Conservation (phyloP, 2,113 vertebrate genomes). For the Sisor rabdophorus region DNA sequence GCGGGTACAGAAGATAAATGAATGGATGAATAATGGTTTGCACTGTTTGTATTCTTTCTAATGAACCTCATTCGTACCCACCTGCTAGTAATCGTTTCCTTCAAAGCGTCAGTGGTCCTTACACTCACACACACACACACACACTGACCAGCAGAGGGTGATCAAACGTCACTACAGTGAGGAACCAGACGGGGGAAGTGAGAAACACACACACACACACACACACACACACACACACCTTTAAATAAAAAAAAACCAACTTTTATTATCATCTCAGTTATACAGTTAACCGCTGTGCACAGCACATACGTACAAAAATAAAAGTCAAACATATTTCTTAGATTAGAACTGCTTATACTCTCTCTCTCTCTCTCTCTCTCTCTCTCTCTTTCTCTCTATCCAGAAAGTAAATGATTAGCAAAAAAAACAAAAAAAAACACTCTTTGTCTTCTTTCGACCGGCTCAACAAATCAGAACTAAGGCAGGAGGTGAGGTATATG, state of each 20-base stretch:
- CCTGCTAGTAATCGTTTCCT: not conserved
- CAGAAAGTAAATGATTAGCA: slow-evolving; percentile 77
- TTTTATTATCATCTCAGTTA: slow-evolving; percentile 80
- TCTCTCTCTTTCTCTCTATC: slow-evolving; percentile 50
- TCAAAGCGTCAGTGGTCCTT: not conserved
- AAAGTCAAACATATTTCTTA: slow-evolving; percentile 80
- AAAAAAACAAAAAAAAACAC: too few relatives aligned
- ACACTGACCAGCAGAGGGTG: slow-evolving; percentile 36
- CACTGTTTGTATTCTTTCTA: not conserved
- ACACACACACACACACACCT: too few relatives aligned
- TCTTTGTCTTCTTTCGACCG: too few relatives aligned
- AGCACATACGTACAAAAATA: slow-evolving; percentile 97
- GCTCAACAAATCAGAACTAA: slow-evolving; percentile 75
- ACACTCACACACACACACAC: not conserved
- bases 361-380: slow-evolving; percentile 56
- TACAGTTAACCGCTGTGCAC: slow-evolving; percentile 88
- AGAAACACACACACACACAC: slow-evolving; percentile 54
- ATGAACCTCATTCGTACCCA: not conserved
- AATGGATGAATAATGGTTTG: too few relatives aligned
- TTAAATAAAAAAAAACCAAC: slow-evolving; percentile 68
- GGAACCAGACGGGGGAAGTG: not conserved
- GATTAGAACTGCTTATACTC: slow-evolving; percentile 69
- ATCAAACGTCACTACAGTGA: not conserved
- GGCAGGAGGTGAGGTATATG: slow-evolving; percentile 85
- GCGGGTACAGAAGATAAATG: too few relatives aligned